A percentile compares a stretch with the other conserved stretches of the same genome.
Evolutionary conservation across 2,888 invertebrate genomes (phyloP).

Genomic region (Brachypalpus laphriformis): DNA sequence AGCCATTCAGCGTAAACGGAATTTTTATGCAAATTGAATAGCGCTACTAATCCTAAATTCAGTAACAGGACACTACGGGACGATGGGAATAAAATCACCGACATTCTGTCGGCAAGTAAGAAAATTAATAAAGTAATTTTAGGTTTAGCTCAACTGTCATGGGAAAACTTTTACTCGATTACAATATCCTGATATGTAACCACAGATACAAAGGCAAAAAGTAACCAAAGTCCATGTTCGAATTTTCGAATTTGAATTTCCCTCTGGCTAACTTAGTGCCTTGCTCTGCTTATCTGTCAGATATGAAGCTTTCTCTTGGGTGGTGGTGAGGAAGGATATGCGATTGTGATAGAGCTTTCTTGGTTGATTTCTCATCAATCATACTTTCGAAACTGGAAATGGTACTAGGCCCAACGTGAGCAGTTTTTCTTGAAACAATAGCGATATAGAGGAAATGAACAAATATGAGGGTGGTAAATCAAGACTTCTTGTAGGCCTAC

Average conservation of each 20-base stretch:
- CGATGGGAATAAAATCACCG: conserved; percentile 15
- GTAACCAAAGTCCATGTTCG: conserved; percentile 47
- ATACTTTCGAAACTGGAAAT: neutral
- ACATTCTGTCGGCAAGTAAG: neutral
- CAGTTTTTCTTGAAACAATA: neutral
- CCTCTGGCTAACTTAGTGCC: conserved; percentile 1
- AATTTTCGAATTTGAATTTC: conserved; percentile 63
- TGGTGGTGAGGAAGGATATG: neutral
- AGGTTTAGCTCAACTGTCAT: conserved; percentile 6
- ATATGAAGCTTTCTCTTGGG: conserved; percentile 44
- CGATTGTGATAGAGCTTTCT: conserved; percentile 43
- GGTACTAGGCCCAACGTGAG: neutral
- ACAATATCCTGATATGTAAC: neutral
- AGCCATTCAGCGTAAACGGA: conserved; percentile 8
- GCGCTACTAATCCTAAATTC: conserved; percentile 27
- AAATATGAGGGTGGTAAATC: conserved; percentile 22
- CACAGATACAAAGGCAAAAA: neutral
- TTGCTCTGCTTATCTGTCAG: conserved; percentile 67
- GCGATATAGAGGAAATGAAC: neutral
- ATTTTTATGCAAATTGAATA: conserved; percentile 36
- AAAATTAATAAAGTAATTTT: conserved; percentile 9
- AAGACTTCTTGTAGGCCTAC: conserved; percentile 3
- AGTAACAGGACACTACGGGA: conserved; percentile 6
- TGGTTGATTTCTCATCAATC: conserved; percentile 46
- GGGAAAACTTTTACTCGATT: conserved; percentile 7